phyloP scores from a whole-genome alignment of 1,140 invertebrate genomes.

The Homalodisca vitripennis region DNA sequence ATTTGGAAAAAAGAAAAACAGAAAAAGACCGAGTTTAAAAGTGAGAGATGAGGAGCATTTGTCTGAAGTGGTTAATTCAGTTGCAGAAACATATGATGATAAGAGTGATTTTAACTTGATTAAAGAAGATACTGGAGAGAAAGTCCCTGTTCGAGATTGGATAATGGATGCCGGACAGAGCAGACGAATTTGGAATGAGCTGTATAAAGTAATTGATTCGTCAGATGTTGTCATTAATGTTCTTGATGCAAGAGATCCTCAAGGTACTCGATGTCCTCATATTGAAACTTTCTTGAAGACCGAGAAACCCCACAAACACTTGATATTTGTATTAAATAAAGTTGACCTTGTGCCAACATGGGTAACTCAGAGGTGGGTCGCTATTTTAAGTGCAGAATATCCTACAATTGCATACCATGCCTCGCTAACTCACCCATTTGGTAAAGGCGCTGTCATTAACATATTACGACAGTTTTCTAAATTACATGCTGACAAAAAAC shows the following conservation, averaged over 20 bases:
- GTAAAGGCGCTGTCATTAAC: conserved; percentile 96
- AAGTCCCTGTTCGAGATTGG: conserved; percentile 74
- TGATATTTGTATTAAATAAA: conserved; percentile 95
- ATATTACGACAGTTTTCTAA: conserved; percentile 95
- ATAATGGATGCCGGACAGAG: conserved; percentile 93
- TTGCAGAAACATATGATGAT: conserved; percentile 71
- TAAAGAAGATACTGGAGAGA: conserved; percentile 74
- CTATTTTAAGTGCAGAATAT: conserved; percentile 88
- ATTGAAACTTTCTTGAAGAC: conserved; percentile 80
- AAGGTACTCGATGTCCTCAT: conserved; percentile 91
- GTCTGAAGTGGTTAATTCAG: conserved; percentile 66
- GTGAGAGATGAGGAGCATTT: conserved; percentile 71
- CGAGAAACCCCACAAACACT: conserved; percentile 91
- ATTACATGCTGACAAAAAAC: conserved; percentile 92
- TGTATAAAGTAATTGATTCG: conserved; percentile 99
- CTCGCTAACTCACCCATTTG: conserved; percentile 96
- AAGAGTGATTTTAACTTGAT: conserved; percentile 79
- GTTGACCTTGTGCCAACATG: conserved; percentile 94
- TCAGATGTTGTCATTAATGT: conserved; percentile 87
- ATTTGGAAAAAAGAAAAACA: conserved; percentile 91
- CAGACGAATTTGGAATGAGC: conserved; percentile 98
- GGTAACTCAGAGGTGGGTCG: conserved; percentile 96
- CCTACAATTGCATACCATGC: conserved; percentile 99
- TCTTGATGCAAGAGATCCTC: conserved; percentile 91
- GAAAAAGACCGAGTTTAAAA: conserved; percentile 87